phyloP scores from a whole-genome alignment of 1,140 invertebrate genomes.

The Drosophila triauraria region DNA sequence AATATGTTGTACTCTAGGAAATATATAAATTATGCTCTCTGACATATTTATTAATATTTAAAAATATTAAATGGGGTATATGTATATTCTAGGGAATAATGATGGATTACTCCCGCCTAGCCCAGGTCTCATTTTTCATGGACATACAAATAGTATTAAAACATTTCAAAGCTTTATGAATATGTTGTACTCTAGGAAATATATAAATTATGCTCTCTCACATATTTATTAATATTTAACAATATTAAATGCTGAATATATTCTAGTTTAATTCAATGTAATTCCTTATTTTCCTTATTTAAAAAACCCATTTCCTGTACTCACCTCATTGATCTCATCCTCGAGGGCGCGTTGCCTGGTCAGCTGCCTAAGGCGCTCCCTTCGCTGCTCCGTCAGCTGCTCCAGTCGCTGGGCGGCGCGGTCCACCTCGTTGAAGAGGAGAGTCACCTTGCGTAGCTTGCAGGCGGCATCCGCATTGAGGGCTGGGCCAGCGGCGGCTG shows the following conservation, averaged over 20 bases:
- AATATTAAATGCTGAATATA: too few relatives aligned
- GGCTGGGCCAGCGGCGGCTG: slow-evolving; percentile 3
- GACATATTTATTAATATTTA: too few relatives aligned
- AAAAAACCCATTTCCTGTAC: slow-evolving; percentile 29
- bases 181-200: too few relatives aligned
- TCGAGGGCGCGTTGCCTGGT: slow-evolving; percentile 86
- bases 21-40: too few relatives aligned
- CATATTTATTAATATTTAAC: too few relatives aligned
- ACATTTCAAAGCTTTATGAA: too few relatives aligned
- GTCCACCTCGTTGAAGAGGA: slow-evolving; percentile 86
- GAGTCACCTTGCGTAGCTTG: slow-evolving; percentile 85
- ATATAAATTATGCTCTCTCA: too few relatives aligned
- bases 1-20: too few relatives aligned
- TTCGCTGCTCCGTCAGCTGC: slow-evolving; percentile 86
- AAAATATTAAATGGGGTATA: too few relatives aligned
- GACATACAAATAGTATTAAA: neutral
- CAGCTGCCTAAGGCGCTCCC: slow-evolving; percentile 86
- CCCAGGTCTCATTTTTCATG: neutral
- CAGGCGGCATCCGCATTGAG: slow-evolving; percentile 65
- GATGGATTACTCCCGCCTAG: neutral
- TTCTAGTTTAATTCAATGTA: too few relatives aligned
- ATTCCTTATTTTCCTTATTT: too few relatives aligned
- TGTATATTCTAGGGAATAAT: neutral
- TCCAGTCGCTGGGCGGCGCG: slow-evolving; percentile 86
- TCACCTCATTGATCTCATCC: slow-evolving; percentile 87